Conservation (phyloP, 2,113 vertebrate genomes). For the Myodes glareolus region DNA sequence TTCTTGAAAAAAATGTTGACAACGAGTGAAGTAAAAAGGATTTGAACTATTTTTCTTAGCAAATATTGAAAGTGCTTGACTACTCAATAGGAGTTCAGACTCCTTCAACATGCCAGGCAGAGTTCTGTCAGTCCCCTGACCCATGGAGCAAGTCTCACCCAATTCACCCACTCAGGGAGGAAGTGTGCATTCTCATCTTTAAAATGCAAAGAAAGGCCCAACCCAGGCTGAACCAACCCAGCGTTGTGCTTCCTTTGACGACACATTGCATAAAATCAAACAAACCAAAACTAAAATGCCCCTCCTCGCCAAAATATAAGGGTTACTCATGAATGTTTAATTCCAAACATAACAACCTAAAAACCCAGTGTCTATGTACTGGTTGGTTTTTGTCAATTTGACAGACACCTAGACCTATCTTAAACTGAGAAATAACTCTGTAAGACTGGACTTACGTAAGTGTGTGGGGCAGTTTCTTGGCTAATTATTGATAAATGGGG, state of each 20-base stretch:
- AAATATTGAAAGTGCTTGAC: background rate
- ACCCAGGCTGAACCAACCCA: background rate
- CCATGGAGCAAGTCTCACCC: background rate
- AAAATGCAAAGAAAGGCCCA: background rate
- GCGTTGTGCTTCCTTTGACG: background rate
- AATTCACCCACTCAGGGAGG: fast-evolving
- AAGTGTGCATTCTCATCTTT: background rate
- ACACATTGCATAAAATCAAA: background rate
- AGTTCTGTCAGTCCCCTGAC: background rate
- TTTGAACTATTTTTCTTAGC: background rate
- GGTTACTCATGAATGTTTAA: background rate
- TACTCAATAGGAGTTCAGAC: background rate
- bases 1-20: background rate
- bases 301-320: background rate
- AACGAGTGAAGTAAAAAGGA: background rate
- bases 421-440: background rate
- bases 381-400: background rate
- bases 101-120: background rate
- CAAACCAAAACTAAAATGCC: background rate
- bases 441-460: background rate
- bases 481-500: background rate
- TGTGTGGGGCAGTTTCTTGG: background rate
- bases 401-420: no score
- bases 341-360: background rate
- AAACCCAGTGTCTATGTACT: background rate